Evolutionary conservation across 2,113 vertebrate genomes (phyloP).

Genomic region (Zosterops borbonicus): DNA sequence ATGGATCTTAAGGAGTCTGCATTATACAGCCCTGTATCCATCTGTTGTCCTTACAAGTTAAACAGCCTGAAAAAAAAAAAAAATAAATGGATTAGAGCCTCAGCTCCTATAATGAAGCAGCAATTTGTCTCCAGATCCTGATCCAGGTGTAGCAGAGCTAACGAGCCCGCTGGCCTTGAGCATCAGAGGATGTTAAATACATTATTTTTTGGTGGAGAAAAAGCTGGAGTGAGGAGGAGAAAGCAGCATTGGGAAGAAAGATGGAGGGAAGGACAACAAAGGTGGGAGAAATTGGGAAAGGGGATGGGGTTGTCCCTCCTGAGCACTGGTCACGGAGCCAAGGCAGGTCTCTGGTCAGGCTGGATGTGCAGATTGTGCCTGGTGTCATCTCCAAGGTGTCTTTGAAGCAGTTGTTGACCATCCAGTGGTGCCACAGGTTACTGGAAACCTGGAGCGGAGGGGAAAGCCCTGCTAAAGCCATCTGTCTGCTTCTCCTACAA

Average conservation of each 20-base stretch:
- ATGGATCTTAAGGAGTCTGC: conserved; percentile 37
- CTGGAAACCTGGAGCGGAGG: not conserved
- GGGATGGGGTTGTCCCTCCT: not conserved
- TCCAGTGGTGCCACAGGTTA: not conserved
- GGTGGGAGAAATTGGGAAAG: not conserved
- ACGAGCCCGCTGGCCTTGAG: conserved; percentile 62
- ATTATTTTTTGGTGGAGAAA: not conserved
- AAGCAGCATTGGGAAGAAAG: not conserved
- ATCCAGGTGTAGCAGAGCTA: conserved; percentile 65
- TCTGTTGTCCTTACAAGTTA: conserved; percentile 72
- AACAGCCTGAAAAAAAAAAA: conserved; percentile 59
- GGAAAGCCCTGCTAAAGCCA: not conserved
- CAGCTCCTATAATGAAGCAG: conserved; percentile 71
- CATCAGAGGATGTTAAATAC: conserved; percentile 47
- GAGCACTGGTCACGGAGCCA: not conserved
- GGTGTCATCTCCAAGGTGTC: not conserved
- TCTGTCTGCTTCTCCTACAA: not conserved
- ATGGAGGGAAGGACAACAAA: not conserved
- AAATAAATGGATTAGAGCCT: conserved; percentile 67
- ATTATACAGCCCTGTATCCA: conserved; percentile 58
- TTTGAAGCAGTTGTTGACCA: not conserved
- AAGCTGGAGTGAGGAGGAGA: not conserved
- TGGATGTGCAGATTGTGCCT: accelerated
- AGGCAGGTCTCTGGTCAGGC: not conserved
- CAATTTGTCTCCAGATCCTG: conserved; percentile 69